Evolutionary conservation across 2,113 vertebrate genomes (phyloP).

Genomic region (Sinosuthora webbiana): DNA sequence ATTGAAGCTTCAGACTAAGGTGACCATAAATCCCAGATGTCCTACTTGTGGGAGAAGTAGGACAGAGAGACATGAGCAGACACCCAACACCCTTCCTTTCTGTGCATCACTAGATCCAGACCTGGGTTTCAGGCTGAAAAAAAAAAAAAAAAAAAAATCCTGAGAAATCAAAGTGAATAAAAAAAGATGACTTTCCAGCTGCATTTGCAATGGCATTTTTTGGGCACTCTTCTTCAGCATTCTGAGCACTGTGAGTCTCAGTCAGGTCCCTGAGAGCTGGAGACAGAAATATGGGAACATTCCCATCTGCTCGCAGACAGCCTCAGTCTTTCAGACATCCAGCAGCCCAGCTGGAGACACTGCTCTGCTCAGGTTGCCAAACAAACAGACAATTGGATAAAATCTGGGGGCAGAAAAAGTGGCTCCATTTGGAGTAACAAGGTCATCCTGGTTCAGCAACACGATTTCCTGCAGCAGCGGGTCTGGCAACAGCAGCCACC

Average conservation of each 20-base stretch:
- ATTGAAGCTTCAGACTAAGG: not conserved
- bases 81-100: not conserved
- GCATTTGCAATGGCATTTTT: conserved; percentile 21
- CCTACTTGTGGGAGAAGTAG: conserved; percentile 10
- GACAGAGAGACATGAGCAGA: not conserved
- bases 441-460: not conserved
- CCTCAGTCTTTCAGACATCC: conserved; percentile 29
- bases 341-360: conserved; percentile 39
- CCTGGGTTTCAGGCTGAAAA: not conserved
- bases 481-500: not conserved
- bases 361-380: conserved; percentile 31
- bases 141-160: not conserved
- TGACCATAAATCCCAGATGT: conserved; percentile 8
- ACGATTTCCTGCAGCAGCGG: not conserved
- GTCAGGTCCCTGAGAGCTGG: not conserved
- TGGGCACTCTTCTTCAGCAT: not conserved
- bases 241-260: not conserved
- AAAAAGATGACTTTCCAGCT: not conserved
- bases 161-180: not conserved
- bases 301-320: conserved; percentile 24
- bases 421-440: not conserved
- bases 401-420: not conserved
- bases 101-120: not conserved
- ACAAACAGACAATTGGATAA: conserved; percentile 17
- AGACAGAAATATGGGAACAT: conserved; percentile 7